These are phyloP conservation scores for Chloromyia formosa DNA, from an alignment of 2,888 invertebrate species.

Conservation along the genomic window DNA sequence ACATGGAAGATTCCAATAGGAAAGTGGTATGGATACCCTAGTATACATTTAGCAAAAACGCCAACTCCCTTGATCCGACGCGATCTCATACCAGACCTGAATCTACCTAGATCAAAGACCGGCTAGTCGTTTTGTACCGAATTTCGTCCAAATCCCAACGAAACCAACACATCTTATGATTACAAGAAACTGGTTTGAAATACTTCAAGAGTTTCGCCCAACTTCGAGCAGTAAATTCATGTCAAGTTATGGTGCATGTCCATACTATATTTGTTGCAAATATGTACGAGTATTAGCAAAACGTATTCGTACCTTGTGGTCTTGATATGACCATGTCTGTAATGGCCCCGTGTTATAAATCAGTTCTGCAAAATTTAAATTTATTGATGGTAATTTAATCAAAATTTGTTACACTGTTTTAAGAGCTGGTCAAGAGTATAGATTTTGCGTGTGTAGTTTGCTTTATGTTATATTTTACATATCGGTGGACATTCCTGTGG, in stretches of 20 bases:
- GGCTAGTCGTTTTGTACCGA: no score
- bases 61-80: not conserved
- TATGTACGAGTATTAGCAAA: no score
- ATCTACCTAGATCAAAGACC: no score
- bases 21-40: no score
- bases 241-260: slow-evolving; percentile 26
- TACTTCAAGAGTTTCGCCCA: not conserved
- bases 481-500: no score
- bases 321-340: not conserved
- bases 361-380: not conserved
- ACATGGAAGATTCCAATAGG: no score
- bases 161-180: no score
- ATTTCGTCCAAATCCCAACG: not conserved
- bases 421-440: not conserved
- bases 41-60: no score
- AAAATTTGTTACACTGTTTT: not conserved
- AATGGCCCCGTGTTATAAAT: slow-evolving; percentile 14
- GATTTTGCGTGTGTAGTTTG: no score
- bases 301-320: not conserved
- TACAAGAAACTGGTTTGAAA: slow-evolving; percentile 16
- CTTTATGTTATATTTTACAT: no score
- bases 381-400: slow-evolving; percentile 3
- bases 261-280: no score
- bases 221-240: slow-evolving; percentile 12
- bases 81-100: not conserved